phyloP scores from a whole-genome alignment of 1,140 invertebrate genomes.

The Drosophila orena region DNA sequence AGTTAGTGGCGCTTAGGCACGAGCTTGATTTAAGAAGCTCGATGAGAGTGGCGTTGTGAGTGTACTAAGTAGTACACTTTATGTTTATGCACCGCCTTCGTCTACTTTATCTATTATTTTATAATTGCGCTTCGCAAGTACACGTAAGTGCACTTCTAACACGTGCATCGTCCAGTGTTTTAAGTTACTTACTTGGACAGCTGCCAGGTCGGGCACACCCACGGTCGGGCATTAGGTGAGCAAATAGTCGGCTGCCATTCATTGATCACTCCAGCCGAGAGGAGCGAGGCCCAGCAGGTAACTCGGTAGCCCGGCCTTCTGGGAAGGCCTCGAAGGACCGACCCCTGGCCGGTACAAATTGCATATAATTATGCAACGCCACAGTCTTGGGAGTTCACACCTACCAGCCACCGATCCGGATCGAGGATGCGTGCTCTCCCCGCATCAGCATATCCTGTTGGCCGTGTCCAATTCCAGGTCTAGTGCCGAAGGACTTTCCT shows the following conservation, averaged over 20 bases:
- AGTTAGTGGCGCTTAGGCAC: conserved; percentile 63
- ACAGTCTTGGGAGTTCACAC: conserved; percentile 66
- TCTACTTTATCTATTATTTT: neutral
- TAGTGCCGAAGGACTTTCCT: conserved; percentile 16
- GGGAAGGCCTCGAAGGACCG: conserved; percentile 41
- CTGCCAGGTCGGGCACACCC: conserved; percentile 27
- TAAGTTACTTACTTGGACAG: conserved; percentile 16
- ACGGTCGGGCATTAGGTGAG: conserved; percentile 31
- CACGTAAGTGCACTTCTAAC: neutral
- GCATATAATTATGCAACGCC: conserved; percentile 79
- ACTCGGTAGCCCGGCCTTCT: conserved; percentile 55
- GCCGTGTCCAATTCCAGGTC: conserved; percentile 54
- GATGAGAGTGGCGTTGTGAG: neutral
- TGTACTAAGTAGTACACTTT: no score
- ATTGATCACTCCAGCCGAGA: conserved; percentile 29
- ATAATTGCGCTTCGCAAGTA: neutral
- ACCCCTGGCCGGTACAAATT: conserved; percentile 53
- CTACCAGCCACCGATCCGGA: conserved; percentile 34
- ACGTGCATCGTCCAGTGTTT: conserved; percentile 6
- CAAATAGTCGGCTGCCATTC: conserved; percentile 45
- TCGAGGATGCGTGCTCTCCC: conserved; percentile 28
- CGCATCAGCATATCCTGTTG: conserved; percentile 39
- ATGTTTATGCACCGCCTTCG: no score
- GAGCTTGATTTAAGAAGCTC: conserved; percentile 20
- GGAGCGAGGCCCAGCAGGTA: conserved; percentile 38